phyloP scores from a whole-genome alignment of 2,113 vertebrate species.

The Notiomystis cincta region DNA sequence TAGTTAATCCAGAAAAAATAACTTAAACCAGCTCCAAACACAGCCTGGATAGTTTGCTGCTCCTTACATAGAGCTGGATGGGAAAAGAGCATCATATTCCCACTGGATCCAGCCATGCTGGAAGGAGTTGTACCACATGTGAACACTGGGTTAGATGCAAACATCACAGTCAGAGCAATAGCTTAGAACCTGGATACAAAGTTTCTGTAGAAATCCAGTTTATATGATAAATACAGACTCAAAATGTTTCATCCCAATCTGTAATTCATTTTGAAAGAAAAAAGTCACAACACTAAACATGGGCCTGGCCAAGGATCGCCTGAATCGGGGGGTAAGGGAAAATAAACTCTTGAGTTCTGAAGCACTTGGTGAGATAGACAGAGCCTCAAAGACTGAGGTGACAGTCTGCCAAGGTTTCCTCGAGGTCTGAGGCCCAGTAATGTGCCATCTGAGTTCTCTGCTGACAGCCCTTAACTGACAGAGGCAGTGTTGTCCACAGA shows the following conservation, averaged over 20 bases:
- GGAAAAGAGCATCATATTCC: background rate
- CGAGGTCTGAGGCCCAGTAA: background rate
- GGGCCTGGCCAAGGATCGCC: background rate
- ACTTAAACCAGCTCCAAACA: background rate
- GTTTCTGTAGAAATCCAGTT: background rate
- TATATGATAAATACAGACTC: background rate
- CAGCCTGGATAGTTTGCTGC: background rate
- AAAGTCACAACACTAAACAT: background rate
- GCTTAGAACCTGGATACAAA: background rate
- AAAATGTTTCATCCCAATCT: background rate
- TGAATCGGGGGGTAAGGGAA: background rate
- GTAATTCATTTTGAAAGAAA: background rate
- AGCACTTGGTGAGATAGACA: background rate
- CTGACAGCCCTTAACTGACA: background rate
- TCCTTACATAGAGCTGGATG: background rate
- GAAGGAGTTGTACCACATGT: background rate
- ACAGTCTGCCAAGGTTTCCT: background rate
- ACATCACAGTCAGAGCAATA: background rate
- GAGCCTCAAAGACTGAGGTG: background rate
- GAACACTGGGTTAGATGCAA: background rate
- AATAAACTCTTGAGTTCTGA: background rate
- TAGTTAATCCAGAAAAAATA: background rate
- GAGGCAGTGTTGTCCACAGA: background rate
- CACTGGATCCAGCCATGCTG: background rate
- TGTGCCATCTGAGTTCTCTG: background rate